These are phyloP conservation scores for Ptychadena robeensis DNA, from an alignment of 2,797 vertebrate species.

Conservation along the genomic window DNA sequence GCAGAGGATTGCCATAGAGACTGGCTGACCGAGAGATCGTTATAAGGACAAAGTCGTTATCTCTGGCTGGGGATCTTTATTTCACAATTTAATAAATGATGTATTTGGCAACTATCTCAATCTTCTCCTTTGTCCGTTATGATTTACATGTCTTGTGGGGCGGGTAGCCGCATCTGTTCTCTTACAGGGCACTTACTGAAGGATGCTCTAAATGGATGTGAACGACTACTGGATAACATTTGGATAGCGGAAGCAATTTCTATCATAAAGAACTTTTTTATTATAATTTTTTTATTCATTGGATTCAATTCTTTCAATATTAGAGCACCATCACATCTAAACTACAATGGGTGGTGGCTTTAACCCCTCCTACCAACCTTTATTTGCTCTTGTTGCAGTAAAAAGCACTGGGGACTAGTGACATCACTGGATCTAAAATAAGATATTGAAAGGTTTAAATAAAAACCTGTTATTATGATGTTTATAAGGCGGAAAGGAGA, in stretches of 20 bases:
- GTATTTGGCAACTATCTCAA: background rate
- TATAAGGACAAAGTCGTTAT: slow-evolving; percentile 15
- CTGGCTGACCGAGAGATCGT: background rate
- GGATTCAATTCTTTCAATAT: too few relatives aligned
- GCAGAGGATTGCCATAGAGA: slow-evolving; percentile 46
- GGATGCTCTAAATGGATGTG: background rate
- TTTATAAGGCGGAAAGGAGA: too few relatives aligned
- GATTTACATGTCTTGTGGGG: background rate
- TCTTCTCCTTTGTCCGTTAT: background rate
- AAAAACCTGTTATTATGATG: too few relatives aligned
- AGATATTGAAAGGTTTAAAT: too few relatives aligned
- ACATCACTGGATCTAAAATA: too few relatives aligned
- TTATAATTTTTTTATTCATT: too few relatives aligned
- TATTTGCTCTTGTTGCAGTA: too few relatives aligned
- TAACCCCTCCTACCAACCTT: too few relatives aligned
- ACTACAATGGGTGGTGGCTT: too few relatives aligned
- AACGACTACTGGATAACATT: background rate
- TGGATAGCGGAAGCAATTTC: background rate
- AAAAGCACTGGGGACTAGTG: too few relatives aligned
- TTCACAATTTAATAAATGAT: slow-evolving; percentile 14
- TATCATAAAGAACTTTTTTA: background rate
- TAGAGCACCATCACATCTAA: too few relatives aligned
- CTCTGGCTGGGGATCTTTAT: slow-evolving; percentile 15
- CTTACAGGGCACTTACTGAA: background rate
- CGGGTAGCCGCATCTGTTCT: background rate